Conservation (phyloP, 2,113 vertebrate genomes). For the Scolopax mira region DNA sequence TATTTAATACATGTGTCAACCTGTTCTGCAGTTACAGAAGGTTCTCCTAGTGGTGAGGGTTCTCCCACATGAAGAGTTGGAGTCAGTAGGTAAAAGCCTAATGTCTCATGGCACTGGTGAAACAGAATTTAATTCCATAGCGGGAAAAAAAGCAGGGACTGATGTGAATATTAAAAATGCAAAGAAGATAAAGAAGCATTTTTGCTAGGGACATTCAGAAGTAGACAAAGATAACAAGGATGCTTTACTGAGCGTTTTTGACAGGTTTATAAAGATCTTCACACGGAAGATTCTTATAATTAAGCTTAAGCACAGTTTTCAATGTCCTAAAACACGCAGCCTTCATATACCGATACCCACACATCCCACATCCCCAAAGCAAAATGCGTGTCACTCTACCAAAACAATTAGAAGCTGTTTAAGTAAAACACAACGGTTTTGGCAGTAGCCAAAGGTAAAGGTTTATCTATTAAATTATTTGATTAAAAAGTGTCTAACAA, state of each 20-base stretch:
- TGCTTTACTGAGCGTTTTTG: neutral
- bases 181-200: neutral
- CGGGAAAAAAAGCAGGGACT: neutral
- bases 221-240: neutral
- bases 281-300: neutral
- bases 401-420: constrained; percentile 9
- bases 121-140: neutral
- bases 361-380: neutral
- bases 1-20: neutral
- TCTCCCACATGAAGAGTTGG: neutral
- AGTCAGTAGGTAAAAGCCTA: neutral
- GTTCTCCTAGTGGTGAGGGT: neutral
- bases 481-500: constrained; percentile 62
- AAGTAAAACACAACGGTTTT: constrained; percentile 1
- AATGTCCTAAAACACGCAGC: neutral
- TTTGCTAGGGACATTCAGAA: neutral
- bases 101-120: neutral
- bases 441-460: constrained; percentile 29
- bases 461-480: constrained; percentile 26
- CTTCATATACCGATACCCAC: neutral
- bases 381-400: neutral
- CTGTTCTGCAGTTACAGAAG: neutral
- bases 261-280: neutral
- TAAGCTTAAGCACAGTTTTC: neutral
- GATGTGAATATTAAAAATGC: neutral